Conservation (phyloP, 92 coral and sea anemone species). For the Micromussa lordhowensis region DNA sequence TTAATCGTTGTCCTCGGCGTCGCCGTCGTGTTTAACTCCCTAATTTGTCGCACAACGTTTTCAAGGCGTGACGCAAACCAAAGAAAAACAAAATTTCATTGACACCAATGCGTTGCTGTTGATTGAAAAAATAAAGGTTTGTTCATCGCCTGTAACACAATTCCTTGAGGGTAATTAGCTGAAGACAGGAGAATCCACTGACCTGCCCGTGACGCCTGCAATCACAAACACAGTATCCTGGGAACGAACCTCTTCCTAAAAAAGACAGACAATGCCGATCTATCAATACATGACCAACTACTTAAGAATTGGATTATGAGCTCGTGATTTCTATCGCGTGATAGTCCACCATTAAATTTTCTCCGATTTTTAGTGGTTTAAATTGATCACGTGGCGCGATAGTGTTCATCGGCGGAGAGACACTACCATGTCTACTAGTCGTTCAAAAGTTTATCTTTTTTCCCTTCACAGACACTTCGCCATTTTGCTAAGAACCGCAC, state of each 20-base stretch:
- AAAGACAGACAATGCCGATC: background rate
- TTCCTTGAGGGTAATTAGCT: background rate
- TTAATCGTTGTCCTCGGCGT: too few species aligned
- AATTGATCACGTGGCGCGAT: too few species aligned
- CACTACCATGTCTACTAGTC: too few species aligned
- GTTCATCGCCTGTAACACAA: background rate
- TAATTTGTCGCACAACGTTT: background rate
- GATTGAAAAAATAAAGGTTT: background rate
- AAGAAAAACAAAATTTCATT: background rate
- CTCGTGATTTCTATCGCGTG: too few species aligned
- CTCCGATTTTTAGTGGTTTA: too few species aligned
- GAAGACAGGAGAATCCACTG: background rate
- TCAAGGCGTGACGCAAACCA: background rate
- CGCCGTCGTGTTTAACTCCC: too few species aligned
- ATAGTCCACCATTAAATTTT: too few species aligned
- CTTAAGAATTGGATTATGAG: too few species aligned
- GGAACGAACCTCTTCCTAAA: slow-evolving; percentile 94
- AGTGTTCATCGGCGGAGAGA: too few species aligned
- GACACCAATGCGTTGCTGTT: background rate
- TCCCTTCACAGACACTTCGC: too few species aligned
- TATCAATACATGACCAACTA: background rate
- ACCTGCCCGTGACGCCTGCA: slow-evolving; percentile 96
- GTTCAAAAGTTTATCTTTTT: too few species aligned
- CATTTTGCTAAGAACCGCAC: too few species aligned
- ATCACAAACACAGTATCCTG: slow-evolving; percentile 98